These are phyloP conservation scores for Gymnoscopelus microlampas DNA, from an alignment of 2,797 vertebrate species.

Conservation along the genomic window DNA sequence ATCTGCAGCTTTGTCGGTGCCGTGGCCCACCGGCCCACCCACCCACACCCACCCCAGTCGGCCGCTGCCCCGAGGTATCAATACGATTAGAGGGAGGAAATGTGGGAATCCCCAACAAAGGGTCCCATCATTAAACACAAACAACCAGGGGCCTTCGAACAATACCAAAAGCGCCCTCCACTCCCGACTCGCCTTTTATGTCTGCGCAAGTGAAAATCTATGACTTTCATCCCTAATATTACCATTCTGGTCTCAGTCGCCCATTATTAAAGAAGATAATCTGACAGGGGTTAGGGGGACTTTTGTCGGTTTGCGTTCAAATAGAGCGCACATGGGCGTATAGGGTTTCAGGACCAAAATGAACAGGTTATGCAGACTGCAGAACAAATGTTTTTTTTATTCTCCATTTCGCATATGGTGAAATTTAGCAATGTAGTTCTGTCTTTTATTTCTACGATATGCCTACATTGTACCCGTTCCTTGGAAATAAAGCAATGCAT, in stretches of 20 bases:
- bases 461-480: too few relatives aligned
- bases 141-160: constrained; percentile 72
- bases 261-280: constrained; percentile 59
- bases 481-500: too few relatives aligned
- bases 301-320: constrained; percentile 32
- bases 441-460: background rate
- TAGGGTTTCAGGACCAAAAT: constrained; percentile 30
- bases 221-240: constrained; percentile 67
- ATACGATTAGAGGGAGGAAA: constrained; percentile 82
- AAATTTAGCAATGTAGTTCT: constrained; percentile 24
- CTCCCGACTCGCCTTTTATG: constrained; percentile 63
- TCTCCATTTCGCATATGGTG: constrained; percentile 36
- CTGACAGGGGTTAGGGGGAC: constrained; percentile 29
- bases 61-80: constrained; percentile 70
- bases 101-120: constrained; percentile 82
- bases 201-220: constrained; percentile 66
- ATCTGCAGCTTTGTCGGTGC: constrained; percentile 77
- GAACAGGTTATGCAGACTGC: constrained; percentile 2
- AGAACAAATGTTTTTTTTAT: constrained; percentile 32
- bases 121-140: constrained; percentile 77
- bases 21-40: constrained; percentile 58
- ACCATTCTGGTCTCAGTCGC: constrained; percentile 38
- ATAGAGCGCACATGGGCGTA: constrained; percentile 29
- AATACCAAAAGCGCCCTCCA: constrained; percentile 59
- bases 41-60: constrained; percentile 74